Conservation (phyloP, 2,113 vertebrate genomes). For the Platysternon megacephalum region DNA sequence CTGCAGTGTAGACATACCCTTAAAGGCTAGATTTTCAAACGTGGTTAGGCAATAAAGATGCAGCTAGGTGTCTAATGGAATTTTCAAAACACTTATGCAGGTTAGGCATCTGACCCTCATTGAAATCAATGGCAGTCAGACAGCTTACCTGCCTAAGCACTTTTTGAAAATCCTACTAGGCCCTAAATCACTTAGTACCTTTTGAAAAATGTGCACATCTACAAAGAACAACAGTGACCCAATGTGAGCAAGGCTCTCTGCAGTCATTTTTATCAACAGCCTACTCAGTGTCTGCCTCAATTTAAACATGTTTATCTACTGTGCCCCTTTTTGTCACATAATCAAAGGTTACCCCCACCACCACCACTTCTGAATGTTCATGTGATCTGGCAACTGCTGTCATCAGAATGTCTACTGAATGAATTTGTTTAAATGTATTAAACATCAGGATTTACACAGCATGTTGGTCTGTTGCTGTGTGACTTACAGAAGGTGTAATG, state of each 20-base stretch:
- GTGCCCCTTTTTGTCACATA: background rate
- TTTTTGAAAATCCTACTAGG: background rate
- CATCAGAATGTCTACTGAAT: background rate
- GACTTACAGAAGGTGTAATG: background rate
- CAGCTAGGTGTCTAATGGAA: background rate
- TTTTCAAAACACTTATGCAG: background rate
- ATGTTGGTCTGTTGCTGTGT: background rate
- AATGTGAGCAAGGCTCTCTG: background rate
- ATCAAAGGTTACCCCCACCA: background rate
- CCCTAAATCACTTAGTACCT: background rate
- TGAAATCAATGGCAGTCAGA: background rate
- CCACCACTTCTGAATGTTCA: background rate
- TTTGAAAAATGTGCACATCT: background rate
- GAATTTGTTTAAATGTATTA: background rate
- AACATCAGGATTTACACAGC: background rate
- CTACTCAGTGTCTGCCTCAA: fast-evolving
- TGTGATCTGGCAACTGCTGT: background rate
- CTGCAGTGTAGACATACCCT: background rate
- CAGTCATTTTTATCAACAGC: background rate
- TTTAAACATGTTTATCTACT: background rate
- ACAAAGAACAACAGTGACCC: background rate
- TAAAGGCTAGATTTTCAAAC: background rate
- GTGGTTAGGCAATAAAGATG: background rate
- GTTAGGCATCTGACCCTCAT: background rate
- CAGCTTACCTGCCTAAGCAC: background rate